These are phyloP conservation scores for Drosophila oshimai DNA, from an alignment of 1,140 invertebrate species.

Conservation along the genomic window DNA sequence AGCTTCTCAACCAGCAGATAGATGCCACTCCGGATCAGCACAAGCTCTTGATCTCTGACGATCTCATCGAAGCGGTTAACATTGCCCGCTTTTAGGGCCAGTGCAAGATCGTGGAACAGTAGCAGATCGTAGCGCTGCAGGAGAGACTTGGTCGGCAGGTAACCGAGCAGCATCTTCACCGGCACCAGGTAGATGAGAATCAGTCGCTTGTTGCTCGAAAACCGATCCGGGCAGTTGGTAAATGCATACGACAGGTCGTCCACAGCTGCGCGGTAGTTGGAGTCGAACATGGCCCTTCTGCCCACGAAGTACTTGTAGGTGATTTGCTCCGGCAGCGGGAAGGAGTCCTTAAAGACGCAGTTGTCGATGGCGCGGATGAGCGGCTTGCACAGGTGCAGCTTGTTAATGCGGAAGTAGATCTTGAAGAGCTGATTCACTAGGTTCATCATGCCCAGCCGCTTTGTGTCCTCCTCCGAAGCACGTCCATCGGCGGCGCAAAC, in stretches of 20 bases:
- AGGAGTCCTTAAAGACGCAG: slow-evolving; percentile 93
- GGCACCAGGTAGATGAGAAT: slow-evolving; percentile 98
- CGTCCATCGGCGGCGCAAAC: slow-evolving; percentile 97
- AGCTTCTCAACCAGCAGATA: slow-evolving; percentile 98
- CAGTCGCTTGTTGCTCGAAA: slow-evolving; percentile 94
- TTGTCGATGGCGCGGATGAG: slow-evolving; percentile 98
- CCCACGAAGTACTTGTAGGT: slow-evolving; percentile 99
- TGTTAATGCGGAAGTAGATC: slow-evolving; percentile 98
- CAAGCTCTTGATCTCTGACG: slow-evolving; percentile 93
- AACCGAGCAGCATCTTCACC: slow-evolving; percentile 98
- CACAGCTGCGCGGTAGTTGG: slow-evolving; percentile 96
- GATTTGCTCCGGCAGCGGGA: slow-evolving; percentile 93
- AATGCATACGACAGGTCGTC: slow-evolving; percentile 96
- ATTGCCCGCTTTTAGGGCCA: slow-evolving; percentile 95
- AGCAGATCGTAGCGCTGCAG: slow-evolving; percentile 95
- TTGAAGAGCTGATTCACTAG: slow-evolving; percentile 98
- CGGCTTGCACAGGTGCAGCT: slow-evolving; percentile 97
- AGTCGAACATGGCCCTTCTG: slow-evolving; percentile 98
- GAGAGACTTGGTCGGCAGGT: slow-evolving; percentile 91
- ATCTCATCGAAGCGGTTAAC: slow-evolving; percentile 92
- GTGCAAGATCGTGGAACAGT: slow-evolving; percentile 94
- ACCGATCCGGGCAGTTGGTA: slow-evolving; percentile 92
- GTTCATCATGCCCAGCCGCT: slow-evolving; percentile 97
- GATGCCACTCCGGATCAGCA: slow-evolving; percentile 97
- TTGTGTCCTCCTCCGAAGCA: slow-evolving; percentile 93